Evolutionary conservation across 2,113 vertebrate genomes (phyloP).

Genomic region (Upupa epops): DNA sequence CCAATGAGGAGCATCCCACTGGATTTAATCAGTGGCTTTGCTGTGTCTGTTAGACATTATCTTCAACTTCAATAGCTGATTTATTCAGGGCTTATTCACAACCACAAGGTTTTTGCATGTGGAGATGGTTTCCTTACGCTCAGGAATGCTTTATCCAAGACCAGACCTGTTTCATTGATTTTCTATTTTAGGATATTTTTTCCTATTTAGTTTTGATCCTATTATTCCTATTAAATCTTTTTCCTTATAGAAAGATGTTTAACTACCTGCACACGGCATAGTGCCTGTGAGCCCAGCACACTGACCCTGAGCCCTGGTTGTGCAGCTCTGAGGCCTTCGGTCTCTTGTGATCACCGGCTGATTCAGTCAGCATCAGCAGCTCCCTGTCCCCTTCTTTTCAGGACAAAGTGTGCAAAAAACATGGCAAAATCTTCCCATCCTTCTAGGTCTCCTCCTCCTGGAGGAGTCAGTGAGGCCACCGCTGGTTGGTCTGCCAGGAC

Average conservation of each 20-base stretch:
- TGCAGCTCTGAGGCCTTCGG: background rate
- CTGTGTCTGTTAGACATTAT: background rate
- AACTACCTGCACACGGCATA: background rate
- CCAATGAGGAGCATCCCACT: background rate
- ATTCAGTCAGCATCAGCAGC: accelerated
- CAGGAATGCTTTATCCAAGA: background rate
- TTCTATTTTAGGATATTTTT: background rate
- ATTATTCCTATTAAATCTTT: no score
- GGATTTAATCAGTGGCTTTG: background rate
- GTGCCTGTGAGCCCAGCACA: background rate
- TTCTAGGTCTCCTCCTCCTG: background rate
- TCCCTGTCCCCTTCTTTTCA: background rate
- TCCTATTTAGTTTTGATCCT: no score
- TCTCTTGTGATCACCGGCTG: background rate
- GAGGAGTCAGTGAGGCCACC: background rate
- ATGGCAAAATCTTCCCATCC: accelerated
- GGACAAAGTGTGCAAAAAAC: background rate
- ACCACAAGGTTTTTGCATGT: background rate
- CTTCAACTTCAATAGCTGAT: background rate
- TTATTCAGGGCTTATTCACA: background rate
- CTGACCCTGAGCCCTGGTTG: background rate
- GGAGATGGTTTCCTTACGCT: background rate
- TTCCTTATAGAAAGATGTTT: background rate
- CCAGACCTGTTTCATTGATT: background rate
- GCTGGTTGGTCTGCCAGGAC: background rate